These are phyloP conservation scores for Peromyscus leucopus DNA, from an alignment of 2,113 vertebrate genomes.

Conservation along the genomic window DNA sequence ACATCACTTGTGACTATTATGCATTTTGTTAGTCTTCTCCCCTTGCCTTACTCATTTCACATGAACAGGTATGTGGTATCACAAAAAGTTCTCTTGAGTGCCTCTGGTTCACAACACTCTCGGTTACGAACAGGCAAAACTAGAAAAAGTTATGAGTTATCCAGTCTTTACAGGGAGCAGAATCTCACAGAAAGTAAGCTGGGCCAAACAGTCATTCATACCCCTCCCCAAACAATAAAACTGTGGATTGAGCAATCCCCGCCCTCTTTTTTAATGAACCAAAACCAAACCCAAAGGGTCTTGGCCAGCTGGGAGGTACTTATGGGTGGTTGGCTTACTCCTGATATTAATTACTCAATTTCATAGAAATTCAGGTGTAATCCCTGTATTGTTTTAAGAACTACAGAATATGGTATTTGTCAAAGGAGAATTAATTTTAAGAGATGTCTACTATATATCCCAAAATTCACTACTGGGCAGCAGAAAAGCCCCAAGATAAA, in stretches of 20 bases:
- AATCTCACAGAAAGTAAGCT: constrained; percentile 69
- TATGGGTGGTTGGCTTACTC: constrained; percentile 85
- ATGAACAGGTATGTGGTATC: background rate
- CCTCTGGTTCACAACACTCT: constrained; percentile 59
- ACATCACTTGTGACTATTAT: background rate
- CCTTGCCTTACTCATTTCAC: constrained; percentile 63
- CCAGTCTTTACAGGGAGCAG: constrained; percentile 70
- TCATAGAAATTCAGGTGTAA: constrained; percentile 92
- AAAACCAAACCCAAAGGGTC: constrained; percentile 64
- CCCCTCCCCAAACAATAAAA: constrained; percentile 73
- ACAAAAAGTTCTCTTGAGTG: background rate
- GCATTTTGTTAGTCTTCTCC: background rate
- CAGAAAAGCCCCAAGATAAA: constrained; percentile 58
- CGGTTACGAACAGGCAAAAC: constrained; percentile 66
- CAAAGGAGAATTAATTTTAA: constrained; percentile 89
- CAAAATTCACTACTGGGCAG: constrained; percentile 81
- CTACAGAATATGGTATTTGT: constrained; percentile 88
- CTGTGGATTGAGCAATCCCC: background rate
- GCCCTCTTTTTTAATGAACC: background rate
- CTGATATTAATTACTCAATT: constrained; percentile 86
- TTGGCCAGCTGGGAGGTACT: constrained; percentile 85
- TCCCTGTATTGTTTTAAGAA: constrained; percentile 87
- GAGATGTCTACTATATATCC: constrained; percentile 88
- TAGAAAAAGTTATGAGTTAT: constrained; percentile 75
- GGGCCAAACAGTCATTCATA: constrained; percentile 69